These are phyloP conservation scores for Drepana falcataria DNA, from an alignment of 2,888 invertebrate species.

Conservation along the genomic window DNA sequence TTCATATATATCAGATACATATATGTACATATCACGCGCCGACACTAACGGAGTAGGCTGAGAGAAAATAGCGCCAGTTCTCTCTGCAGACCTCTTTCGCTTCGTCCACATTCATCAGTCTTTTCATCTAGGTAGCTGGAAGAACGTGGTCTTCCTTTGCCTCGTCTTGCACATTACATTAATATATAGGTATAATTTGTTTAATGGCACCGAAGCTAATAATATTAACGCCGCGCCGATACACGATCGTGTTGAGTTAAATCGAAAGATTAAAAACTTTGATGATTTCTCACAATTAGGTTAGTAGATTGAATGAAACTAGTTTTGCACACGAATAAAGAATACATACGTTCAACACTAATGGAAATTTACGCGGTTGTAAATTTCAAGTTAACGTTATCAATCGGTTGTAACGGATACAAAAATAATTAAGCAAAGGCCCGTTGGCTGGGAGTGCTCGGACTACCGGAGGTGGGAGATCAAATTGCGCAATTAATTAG, in stretches of 20 bases:
- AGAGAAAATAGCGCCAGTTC: no score
- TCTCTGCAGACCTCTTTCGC: no score
- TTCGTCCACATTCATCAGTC: no score
- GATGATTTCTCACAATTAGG: slow-evolving; percentile 36
- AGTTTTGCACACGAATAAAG: slow-evolving; percentile 33
- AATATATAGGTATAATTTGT: slow-evolving; percentile 28
- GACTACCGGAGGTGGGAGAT: slow-evolving; percentile 1
- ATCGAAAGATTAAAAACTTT: slow-evolving; percentile 28
- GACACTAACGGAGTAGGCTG: no score
- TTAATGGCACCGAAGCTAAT: slow-evolving; percentile 11
- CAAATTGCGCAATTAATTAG: slow-evolving; percentile 38
- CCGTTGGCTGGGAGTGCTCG: slow-evolving; percentile 1
- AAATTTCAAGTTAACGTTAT: slow-evolving; percentile 30
- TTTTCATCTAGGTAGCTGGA: no score
- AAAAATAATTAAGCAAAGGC: slow-evolving; percentile 4
- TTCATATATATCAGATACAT: no score
- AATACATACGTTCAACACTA: slow-evolving; percentile 41
- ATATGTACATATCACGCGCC: no score
- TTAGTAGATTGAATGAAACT: slow-evolving; percentile 46
- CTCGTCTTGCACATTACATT: slow-evolving; percentile 1
- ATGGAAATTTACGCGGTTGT: slow-evolving; percentile 38
- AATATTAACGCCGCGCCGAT: slow-evolving; percentile 11
- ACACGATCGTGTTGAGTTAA: slow-evolving; percentile 17
- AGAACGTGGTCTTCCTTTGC: no score
- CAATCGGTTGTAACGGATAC: slow-evolving; percentile 1